Evolutionary conservation across 2,113 vertebrate species (phyloP).

Genomic region (Calidris pygmaea): DNA sequence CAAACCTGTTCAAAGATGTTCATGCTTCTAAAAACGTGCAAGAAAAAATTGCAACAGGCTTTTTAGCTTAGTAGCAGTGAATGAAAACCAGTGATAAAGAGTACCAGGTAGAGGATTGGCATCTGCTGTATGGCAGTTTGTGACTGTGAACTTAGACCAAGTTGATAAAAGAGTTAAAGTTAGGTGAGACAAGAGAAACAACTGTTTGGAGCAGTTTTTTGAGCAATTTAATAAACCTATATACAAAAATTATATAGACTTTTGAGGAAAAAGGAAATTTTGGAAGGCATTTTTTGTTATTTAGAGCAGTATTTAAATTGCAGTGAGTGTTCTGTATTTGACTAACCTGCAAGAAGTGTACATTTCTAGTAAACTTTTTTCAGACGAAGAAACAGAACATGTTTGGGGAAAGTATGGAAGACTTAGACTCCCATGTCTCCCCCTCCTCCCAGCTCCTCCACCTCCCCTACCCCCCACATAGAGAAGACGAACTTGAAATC

Average conservation of each 20-base stretch:
- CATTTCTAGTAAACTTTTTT: background rate
- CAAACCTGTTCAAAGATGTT: background rate
- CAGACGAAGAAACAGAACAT: background rate
- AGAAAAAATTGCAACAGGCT: background rate
- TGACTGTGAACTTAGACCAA: background rate
- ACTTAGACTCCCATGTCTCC: rapidly evolving
- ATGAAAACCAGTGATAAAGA: background rate
- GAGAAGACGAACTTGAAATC: background rate
- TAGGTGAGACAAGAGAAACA: background rate
- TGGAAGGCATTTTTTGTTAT: background rate
- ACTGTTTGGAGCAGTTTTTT: background rate
- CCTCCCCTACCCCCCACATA: rapidly evolving
- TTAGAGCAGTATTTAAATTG: background rate
- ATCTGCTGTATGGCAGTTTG: background rate
- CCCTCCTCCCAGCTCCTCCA: background rate
- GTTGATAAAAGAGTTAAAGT: background rate
- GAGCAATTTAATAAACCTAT: background rate
- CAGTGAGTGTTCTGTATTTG: background rate
- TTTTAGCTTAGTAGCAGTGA: background rate
- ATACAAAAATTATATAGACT: background rate
- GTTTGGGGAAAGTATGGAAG: background rate
- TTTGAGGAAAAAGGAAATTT: background rate
- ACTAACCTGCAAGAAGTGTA: background rate
- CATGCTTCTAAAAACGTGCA: background rate
- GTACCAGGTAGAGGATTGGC: background rate